A percentile compares a stretch with the other conserved stretches of the same genome.
These are phyloP conservation scores for Latrodectus elegans DNA, from an alignment of 2,888 invertebrate species.

Conservation along the genomic window DNA sequence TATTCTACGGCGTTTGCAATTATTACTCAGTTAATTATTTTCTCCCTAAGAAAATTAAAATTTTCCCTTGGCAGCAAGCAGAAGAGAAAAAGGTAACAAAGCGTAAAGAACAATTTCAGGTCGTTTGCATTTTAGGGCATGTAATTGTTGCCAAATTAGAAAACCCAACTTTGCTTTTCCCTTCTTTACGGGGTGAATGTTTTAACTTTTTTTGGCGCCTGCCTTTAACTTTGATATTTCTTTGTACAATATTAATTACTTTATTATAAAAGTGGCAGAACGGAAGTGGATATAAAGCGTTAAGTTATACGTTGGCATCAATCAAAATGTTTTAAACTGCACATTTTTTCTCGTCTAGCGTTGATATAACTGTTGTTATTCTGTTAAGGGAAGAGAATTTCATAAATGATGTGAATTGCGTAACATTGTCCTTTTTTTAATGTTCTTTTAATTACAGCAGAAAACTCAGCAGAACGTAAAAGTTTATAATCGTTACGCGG, in stretches of 20 bases:
- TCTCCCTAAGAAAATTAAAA: conserved; percentile 56
- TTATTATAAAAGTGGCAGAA: conserved; percentile 44
- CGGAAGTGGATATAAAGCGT: background rate
- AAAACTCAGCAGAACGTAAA: background rate
- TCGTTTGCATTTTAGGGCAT: conserved; percentile 55
- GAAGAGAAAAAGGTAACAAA: conserved; percentile 39
- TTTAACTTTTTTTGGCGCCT: conserved; percentile 10
- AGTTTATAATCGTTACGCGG: background rate
- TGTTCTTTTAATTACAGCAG: background rate
- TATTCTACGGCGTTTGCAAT: conserved; percentile 35
- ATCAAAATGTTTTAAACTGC: conserved; percentile 29
- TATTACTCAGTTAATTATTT: conserved; percentile 63
- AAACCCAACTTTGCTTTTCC: conserved; percentile 18
- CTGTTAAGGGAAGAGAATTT: background rate
- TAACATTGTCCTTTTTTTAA: background rate
- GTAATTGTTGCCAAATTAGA: conserved; percentile 63
- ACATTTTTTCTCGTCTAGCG: background rate
- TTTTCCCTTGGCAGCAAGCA: conserved; percentile 3
- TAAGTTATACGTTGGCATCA: conserved; percentile 11
- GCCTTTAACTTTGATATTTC: conserved; percentile 36
- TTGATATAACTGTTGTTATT: background rate
- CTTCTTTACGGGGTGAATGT: conserved; percentile 13
- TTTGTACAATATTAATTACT: conserved; percentile 57
- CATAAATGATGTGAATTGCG: background rate
- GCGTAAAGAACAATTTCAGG: conserved; percentile 55